A percentile compares a stretch with the other conserved stretches of the same genome.
These are phyloP conservation scores for Oegoconia quadripuncta DNA, from an alignment of 2,888 invertebrate genomes.

Conservation along the genomic window DNA sequence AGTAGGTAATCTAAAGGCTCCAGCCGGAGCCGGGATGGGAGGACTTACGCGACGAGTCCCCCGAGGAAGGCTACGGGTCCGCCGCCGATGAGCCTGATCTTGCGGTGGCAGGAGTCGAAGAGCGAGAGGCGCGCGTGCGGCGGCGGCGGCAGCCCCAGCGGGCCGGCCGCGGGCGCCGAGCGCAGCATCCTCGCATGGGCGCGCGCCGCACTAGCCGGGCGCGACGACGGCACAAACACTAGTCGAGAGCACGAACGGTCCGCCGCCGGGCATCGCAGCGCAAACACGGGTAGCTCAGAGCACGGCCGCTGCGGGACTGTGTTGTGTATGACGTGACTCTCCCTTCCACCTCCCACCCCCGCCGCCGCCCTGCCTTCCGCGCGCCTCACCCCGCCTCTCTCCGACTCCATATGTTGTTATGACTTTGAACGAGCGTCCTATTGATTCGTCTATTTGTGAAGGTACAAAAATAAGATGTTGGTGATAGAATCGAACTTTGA, in stretches of 20 bases:
- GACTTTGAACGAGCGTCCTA: too few relatives aligned
- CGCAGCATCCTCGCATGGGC: conserved; percentile 55
- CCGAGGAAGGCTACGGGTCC: conserved; percentile 83
- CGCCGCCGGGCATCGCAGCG: conserved; percentile 18
- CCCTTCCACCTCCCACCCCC: too few relatives aligned
- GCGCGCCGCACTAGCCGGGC: conserved; percentile 20
- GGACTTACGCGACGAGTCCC: conserved; percentile 85
- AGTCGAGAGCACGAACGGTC: conserved; percentile 17
- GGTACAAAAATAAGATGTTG: too few relatives aligned
- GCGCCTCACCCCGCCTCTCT: too few relatives aligned
- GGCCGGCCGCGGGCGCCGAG: conserved; percentile 33
- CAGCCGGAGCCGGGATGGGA: too few relatives aligned
- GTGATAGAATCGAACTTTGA: too few relatives aligned
- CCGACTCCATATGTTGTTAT: too few relatives aligned
- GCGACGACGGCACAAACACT: conserved; percentile 31
- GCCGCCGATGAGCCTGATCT: conserved; percentile 84
- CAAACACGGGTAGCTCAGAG: conserved; percentile 47
- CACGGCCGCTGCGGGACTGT: too few relatives aligned
- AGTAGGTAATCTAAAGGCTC: too few relatives aligned
- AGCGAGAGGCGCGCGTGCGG: conserved; percentile 80
- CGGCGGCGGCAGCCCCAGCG: conserved; percentile 60
- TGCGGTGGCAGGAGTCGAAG: conserved; percentile 85
- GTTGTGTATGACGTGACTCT: too few relatives aligned
- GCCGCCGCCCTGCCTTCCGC: too few relatives aligned
- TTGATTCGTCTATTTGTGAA: too few relatives aligned